Base-by-base conservation (phyloP, 2,113 vertebrate species). In the Corythoichthys haematopterus region DNA sequence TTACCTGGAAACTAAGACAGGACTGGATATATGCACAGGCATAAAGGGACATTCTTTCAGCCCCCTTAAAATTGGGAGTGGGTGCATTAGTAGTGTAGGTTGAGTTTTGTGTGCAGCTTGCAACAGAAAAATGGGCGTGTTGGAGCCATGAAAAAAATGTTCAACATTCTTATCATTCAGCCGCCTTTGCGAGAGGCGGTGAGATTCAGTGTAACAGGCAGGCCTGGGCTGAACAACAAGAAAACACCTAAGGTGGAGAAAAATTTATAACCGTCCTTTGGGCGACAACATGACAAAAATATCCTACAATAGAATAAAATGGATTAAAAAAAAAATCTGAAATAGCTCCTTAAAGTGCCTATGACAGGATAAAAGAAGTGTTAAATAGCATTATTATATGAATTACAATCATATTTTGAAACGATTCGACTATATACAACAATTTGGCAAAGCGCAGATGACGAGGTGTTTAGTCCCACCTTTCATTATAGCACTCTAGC, bases 121-220 rank as follows among this genome's bases (percentile, higher is more conserved):
- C 33, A 57, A 57, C 11, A 36, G 33, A 28, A 64, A 16, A 65
- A 74, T 79, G 84, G 87, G 88, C 65, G 83, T 84, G 80, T 70
- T 83, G 40, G 61, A 66, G 70, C 77, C 82, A 68, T 68, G 77
- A 84, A 83, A 56, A 33, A 35, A 86, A 88, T 89, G 76, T 87
- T 90, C 85, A 83, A 87, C 87, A 88, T 90, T 88, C 88, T 89
- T 88, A 85, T 90, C 88, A 84, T 87, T 89, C 85, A 88, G 82
- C 74, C 83, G 79, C 74, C 67, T 78, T 81, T 55, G 4, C 70
- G 10, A 33, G 46, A 66, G 76, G 81, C 68, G 67, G 75, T 65
- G 78, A 82, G 69, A 80, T 90, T 87, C 76, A 13, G 14, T 2
- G 14, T 12, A 11, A 47, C 3, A 12, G 52, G 52, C 52, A 88